Percentiles rank a stretch among this genome's conserved stretches.
Conservation (phyloP, 2,888 invertebrate species). For the Tenodera sinensis region DNA sequence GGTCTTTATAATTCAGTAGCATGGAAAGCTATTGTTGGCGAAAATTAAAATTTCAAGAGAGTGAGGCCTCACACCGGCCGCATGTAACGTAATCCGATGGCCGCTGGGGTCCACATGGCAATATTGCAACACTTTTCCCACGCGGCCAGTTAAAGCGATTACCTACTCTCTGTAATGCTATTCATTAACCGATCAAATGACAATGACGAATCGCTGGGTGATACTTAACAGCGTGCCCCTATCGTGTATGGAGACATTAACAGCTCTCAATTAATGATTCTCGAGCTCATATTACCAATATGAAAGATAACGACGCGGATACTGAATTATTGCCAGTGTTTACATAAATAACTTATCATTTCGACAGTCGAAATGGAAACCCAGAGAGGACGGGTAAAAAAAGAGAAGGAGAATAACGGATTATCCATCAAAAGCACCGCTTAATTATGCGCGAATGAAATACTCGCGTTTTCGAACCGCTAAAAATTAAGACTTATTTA, state of each 20-base stretch:
- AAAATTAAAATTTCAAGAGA: neutral
- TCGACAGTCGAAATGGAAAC: neutral
- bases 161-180: neutral
- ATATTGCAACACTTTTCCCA: neutral
- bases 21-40: neutral
- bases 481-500: neutral
- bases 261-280: neutral
- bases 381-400: neutral
- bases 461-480: neutral
- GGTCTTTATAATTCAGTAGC: neutral
- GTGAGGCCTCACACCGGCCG: neutral
- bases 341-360: neutral
- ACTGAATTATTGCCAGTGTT: neutral
- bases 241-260: neutral
- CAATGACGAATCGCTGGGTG: neutral
- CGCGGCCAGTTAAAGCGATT: neutral
- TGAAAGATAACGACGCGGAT: neutral
- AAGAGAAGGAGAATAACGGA: neutral
- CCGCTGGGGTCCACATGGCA: neutral
- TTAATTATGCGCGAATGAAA: neutral
- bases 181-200: neutral
- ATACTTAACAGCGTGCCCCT: neutral
- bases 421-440: neutral
- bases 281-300: neutral
- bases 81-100: neutral